Evolutionary conservation across 1,140 invertebrate genomes (phyloP).

Genomic region (Rhagoletis zephyria): DNA sequence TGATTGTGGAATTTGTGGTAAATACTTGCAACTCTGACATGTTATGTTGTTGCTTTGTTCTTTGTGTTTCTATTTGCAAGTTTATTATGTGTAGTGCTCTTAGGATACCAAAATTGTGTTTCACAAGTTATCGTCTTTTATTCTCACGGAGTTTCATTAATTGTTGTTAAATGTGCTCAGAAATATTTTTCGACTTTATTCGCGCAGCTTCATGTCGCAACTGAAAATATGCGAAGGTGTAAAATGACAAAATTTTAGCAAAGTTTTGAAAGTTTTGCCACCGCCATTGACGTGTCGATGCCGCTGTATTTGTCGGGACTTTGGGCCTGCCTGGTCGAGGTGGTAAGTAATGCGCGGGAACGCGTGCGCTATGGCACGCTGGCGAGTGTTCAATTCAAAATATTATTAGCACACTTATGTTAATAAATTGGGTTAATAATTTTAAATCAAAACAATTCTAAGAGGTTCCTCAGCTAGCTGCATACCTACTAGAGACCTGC

Average conservation of each 20-base stretch:
- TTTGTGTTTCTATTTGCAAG: neutral
- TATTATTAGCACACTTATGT: constrained; percentile 68
- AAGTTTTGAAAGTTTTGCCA: constrained; percentile 19
- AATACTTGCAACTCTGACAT: constrained; percentile 58
- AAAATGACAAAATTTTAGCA: constrained; percentile 39
- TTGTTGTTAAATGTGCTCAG: neutral
- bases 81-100: neutral
- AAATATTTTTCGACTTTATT: constrained; percentile 26
- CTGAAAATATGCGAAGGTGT: constrained; percentile 44
- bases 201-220: constrained; percentile 46
- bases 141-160: constrained; percentile 36
- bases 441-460: constrained; percentile 53
- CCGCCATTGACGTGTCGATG: neutral
- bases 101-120: neutral
- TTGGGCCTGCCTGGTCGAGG: neutral
- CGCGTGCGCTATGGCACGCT: constrained; percentile 31
- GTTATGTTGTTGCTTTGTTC: neutral
- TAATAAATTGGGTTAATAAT: constrained; percentile 60
- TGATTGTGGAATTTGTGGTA: constrained; percentile 24
- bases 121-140: neutral
- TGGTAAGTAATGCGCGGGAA: constrained; percentile 16
- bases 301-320: neutral
- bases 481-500: neutral
- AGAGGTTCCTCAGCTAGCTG: constrained; percentile 11
- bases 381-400: constrained; percentile 55